Percentiles rank a stretch among this genome's conserved stretches.
Evolutionary conservation across 2,888 invertebrate species (phyloP).

Genomic region (Icerya purchasi): DNA sequence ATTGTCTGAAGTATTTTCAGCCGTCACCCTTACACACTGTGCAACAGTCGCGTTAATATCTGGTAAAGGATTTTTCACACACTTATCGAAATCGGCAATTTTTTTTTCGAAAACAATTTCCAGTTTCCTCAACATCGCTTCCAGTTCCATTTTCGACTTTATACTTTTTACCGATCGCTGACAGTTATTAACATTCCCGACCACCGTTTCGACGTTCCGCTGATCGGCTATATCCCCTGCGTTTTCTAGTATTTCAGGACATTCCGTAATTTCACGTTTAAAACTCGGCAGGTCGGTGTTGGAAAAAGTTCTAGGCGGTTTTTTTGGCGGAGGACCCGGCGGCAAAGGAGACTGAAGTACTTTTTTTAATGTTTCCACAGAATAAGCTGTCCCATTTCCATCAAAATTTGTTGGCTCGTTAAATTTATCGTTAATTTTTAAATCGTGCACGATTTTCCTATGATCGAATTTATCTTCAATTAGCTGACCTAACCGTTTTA

Average conservation of each 20-base stretch:
- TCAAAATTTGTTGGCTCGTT: not conserved
- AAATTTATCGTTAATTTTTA: not conserved
- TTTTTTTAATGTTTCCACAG: slow-evolving; percentile 24
- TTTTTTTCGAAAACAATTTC: slow-evolving; percentile 19
- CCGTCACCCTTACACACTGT: not conserved
- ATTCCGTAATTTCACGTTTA: not conserved
- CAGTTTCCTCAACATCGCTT: slow-evolving; percentile 33
- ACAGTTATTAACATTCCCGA: not conserved
- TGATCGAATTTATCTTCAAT: not conserved
- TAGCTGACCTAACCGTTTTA: not conserved
- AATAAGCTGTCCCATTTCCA: not conserved
- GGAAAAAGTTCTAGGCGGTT: slow-evolving; percentile 45
- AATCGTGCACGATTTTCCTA: not conserved
- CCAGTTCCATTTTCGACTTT: slow-evolving; percentile 25
- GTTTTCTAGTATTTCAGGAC: not conserved
- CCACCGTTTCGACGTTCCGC: not conserved
- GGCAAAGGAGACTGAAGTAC: slow-evolving; percentile 45
- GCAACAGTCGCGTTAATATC: not conserved
- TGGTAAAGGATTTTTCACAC: slow-evolving; percentile 11
- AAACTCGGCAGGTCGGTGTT: too few species aligned
- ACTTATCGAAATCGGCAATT: too few species aligned
- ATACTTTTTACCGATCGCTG: not conserved
- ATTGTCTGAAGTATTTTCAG: not conserved
- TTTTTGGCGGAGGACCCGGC: slow-evolving; percentile 46
- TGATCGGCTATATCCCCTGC: not conserved